A percentile compares a stretch with the other conserved stretches of the same genome.
Evolutionary conservation across 2,113 vertebrate genomes (phyloP).

Genomic region (Calyptomena viridis): DNA sequence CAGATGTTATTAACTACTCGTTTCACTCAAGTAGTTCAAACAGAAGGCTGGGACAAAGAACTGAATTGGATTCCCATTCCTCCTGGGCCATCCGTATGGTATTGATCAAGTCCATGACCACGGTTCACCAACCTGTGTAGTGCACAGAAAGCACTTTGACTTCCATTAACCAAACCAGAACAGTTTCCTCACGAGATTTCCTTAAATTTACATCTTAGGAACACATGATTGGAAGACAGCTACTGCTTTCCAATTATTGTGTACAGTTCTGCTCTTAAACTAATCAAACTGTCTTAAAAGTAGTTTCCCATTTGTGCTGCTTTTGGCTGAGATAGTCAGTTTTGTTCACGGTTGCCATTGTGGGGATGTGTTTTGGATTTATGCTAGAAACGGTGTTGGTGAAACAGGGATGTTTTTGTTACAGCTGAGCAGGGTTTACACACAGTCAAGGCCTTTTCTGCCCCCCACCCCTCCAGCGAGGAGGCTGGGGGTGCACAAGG

Average conservation of each 20-base stretch:
- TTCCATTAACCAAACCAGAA: neutral
- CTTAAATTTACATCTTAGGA: neutral
- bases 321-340: neutral
- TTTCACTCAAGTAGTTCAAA: conserved; percentile 3
- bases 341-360: neutral
- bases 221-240: neutral
- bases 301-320: neutral
- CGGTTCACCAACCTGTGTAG: rapidly evolving
- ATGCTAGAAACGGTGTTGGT: neutral
- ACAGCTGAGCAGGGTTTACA: neutral
- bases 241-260: neutral
- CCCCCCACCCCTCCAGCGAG: neutral
- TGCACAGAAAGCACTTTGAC: neutral
- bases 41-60: neutral
- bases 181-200: neutral
- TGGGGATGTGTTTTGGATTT: neutral
- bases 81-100: neutral
- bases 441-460: neutral
- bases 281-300: neutral
- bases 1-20: neutral
- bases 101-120: neutral
- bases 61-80: neutral
- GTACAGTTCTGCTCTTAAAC: neutral
- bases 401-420: neutral
- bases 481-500: neutral